Percentiles rank a stretch among this genome's conserved stretches.
Evolutionary conservation across 2,888 invertebrate species (phyloP).

Genomic region (Lacanobia oleracea): DNA sequence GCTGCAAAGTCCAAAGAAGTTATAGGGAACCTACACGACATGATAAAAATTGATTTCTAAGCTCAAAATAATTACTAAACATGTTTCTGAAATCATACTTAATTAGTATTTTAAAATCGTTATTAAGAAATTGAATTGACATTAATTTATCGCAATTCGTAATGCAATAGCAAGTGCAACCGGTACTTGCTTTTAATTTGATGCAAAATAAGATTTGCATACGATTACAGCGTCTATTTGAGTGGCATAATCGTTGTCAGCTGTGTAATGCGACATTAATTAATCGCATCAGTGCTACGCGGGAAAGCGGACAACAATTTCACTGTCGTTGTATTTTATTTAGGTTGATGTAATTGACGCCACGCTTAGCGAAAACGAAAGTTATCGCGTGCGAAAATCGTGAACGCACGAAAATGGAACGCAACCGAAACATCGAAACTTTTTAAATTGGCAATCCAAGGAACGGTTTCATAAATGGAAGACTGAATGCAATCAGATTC

Average conservation of each 20-base stretch:
- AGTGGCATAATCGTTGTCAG: conserved; percentile 45
- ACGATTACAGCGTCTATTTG: conserved; percentile 29
- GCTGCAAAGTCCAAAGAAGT: not conserved
- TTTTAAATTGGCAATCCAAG: conserved; percentile 31
- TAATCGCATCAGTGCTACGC: conserved; percentile 62
- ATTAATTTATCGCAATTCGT: conserved; percentile 3
- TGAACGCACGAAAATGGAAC: conserved; percentile 47
- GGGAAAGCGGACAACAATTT: conserved; percentile 70
- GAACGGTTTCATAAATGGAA: conserved; percentile 60
- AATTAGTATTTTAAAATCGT: not conserved
- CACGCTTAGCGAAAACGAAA: conserved; percentile 56
- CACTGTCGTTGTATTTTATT: conserved; percentile 62
- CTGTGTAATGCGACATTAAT: conserved; percentile 60
- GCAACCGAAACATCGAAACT: conserved; percentile 22
- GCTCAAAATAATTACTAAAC: not conserved
- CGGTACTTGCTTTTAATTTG: conserved; percentile 13
- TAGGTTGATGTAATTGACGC: conserved; percentile 50
- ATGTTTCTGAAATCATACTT: conserved; percentile 7
- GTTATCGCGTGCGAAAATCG: conserved; percentile 48
- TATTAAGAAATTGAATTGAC: conserved; percentile 7
- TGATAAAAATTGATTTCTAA: not conserved
- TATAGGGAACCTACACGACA: not conserved
- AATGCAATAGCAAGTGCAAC: conserved; percentile 26
- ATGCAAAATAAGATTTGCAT: conserved; percentile 50
- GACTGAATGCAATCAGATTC: conserved; percentile 65